A percentile compares a stretch with the other conserved stretches of the same genome.
phyloP scores from a whole-genome alignment of 2,888 invertebrate species.

The Plemyria rubiginata region DNA sequence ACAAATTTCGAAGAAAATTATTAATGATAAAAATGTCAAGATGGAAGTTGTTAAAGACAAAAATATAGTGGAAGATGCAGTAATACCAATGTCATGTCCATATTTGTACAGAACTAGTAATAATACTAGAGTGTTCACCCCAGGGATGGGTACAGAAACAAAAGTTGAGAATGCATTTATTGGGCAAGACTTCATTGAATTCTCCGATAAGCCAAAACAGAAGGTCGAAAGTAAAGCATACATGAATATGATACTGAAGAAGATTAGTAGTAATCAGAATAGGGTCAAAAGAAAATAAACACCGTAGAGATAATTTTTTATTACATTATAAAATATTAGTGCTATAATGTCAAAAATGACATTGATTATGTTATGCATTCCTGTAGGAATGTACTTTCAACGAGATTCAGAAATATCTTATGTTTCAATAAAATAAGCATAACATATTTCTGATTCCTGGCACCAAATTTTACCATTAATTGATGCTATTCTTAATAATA shows the following conservation, averaged over 20 bases:
- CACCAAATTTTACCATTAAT: conserved; percentile 61
- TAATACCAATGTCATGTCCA: conserved; percentile 40
- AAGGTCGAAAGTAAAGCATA: conserved; percentile 53
- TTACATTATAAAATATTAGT: conserved; percentile 57
- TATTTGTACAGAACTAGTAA: conserved; percentile 69
- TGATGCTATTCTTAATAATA: conserved; percentile 28
- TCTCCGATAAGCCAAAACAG: conserved; percentile 51
- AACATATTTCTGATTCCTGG: conserved; percentile 57
- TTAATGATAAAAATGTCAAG: conserved; percentile 20
- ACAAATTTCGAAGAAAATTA: conserved; percentile 25
- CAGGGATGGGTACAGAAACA: conserved; percentile 42
- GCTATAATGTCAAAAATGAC: conserved; percentile 79
- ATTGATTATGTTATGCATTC: conserved; percentile 68
- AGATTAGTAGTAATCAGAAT: conserved; percentile 71
- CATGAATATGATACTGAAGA: conserved; percentile 73
- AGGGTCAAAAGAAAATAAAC: conserved; percentile 64
- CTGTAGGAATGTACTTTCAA: conserved; percentile 62
- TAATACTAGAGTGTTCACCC: conserved; percentile 68
- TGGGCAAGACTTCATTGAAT: conserved; percentile 69
- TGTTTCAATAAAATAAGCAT: conserved; percentile 43
- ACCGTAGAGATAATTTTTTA: conserved; percentile 45
- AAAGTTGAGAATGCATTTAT: conserved; percentile 51
- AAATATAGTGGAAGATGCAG: conserved; percentile 2
- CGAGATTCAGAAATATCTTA: conserved; percentile 57
- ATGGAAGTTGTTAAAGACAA: conserved; percentile 36